Conservation (phyloP, 2,797 vertebrate species). For the Diplodus puntazzo region DNA sequence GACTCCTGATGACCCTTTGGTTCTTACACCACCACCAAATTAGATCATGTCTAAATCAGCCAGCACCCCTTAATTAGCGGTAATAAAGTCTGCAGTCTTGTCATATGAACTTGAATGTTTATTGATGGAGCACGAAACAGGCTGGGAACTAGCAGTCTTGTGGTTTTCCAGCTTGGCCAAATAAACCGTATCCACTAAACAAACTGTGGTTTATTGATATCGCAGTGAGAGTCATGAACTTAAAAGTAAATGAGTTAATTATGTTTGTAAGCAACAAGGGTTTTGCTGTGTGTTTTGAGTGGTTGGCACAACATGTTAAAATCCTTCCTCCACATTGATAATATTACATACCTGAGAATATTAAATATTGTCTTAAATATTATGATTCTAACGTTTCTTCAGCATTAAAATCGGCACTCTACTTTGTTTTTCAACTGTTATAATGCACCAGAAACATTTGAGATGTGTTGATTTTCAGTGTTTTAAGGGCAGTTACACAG, state of each 20-base stretch:
- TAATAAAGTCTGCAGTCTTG: slow-evolving; percentile 28
- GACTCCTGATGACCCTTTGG: not conserved
- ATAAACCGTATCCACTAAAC: slow-evolving; percentile 64
- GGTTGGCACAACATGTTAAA: slow-evolving; percentile 36
- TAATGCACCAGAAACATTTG: not conserved
- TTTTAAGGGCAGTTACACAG: not conserved
- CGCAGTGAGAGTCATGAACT: slow-evolving; percentile 20
- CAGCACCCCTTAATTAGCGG: slow-evolving; percentile 3
- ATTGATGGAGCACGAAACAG: slow-evolving; percentile 48
- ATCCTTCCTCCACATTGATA: not conserved
- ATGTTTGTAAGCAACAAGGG: slow-evolving; percentile 24
- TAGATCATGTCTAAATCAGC: slow-evolving; percentile 11
- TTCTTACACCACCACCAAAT: not conserved
- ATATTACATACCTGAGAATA: not conserved
- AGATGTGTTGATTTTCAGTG: not conserved
- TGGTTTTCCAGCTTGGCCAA: slow-evolving; percentile 59
- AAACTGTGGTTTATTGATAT: slow-evolving; percentile 59
- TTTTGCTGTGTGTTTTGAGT: not conserved
- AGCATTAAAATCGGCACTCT: not conserved
- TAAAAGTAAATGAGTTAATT: slow-evolving; percentile 34
- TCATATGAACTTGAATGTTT: slow-evolving; percentile 60
- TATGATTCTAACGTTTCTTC: not conserved
- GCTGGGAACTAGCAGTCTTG: slow-evolving; percentile 60
- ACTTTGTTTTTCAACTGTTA: not conserved
- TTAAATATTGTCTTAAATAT: not conserved